Percentiles rank a stretch among this genome's conserved stretches.
phyloP scores from a whole-genome alignment of 2,797 vertebrate species.

The Lemur catta region DNA sequence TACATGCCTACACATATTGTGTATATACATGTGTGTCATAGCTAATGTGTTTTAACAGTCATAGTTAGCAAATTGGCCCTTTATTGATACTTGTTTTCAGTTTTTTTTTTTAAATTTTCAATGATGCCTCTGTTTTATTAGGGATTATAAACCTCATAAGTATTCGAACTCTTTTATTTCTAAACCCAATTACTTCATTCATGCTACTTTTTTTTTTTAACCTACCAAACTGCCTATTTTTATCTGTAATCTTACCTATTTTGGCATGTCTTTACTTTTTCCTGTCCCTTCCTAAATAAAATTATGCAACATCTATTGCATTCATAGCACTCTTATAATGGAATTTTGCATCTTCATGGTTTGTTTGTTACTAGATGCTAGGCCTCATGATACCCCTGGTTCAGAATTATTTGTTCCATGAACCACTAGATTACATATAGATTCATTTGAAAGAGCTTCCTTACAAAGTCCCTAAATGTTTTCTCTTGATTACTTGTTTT shows the following conservation, averaged over 20 bases:
- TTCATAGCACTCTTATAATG: slow-evolving; percentile 23
- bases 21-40: not conserved
- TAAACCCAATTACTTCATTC: not conserved
- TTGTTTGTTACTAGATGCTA: slow-evolving; percentile 54
- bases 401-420: slow-evolving; percentile 42
- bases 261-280: slow-evolving; percentile 40
- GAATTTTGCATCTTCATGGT: slow-evolving; percentile 43
- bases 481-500: slow-evolving; percentile 17
- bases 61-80: not conserved
- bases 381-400: not conserved
- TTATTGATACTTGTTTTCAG: not conserved
- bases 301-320: slow-evolving; percentile 36
- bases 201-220: not conserved
- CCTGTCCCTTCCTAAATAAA: slow-evolving; percentile 44
- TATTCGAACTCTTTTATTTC: slow-evolving; percentile 22
- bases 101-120: not conserved
- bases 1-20: not conserved
- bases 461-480: not conserved
- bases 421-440: not conserved
- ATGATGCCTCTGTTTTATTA: not conserved
- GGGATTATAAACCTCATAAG: not conserved
- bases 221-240: not conserved
- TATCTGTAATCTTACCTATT: slow-evolving; percentile 27
- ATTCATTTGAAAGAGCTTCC: slow-evolving; percentile 16
- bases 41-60: not conserved